Conservation (phyloP, 2,797 vertebrate genomes). For the Notolabrus celidotus region DNA sequence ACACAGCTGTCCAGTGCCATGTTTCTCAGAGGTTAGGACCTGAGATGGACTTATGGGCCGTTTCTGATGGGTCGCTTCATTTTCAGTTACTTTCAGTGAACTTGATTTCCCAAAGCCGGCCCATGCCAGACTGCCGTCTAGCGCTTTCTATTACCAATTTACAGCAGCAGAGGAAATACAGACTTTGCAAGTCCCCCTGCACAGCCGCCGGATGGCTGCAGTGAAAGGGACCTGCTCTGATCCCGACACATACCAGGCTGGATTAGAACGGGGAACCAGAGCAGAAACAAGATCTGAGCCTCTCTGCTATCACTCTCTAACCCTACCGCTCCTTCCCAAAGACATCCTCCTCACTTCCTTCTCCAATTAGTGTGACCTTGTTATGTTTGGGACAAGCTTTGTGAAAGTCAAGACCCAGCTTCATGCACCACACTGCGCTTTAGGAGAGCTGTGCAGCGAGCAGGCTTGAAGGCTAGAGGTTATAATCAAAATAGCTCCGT, state of each 20-base stretch:
- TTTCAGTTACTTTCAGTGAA: constrained; percentile 44
- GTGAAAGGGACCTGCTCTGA: constrained; percentile 69
- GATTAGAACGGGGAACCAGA: constrained; percentile 83
- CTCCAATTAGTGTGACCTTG: constrained; percentile 85
- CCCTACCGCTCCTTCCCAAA: constrained; percentile 66
- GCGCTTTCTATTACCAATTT: constrained; percentile 30
- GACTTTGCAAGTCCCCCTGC: constrained; percentile 62
- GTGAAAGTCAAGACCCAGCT: constrained; percentile 71
- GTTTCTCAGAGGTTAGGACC: constrained; percentile 62
- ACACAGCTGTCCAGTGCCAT: constrained; percentile 72
- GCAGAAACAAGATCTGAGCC: constrained; percentile 80
- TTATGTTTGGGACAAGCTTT: constrained; percentile 61
- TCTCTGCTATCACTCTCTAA: constrained; percentile 70
- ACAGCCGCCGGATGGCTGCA: constrained; percentile 63
- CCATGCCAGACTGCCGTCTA: constrained; percentile 3
- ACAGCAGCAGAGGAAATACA: constrained; percentile 56
- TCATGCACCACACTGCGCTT: constrained; percentile 41
- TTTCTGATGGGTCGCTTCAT: constrained; percentile 36
- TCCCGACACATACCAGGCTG: constrained; percentile 79
- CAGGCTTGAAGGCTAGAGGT: constrained; percentile 61
- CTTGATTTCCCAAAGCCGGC: neutral
- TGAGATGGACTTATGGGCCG: constrained; percentile 41
- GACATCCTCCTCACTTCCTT: constrained; percentile 78
- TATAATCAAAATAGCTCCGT: constrained; percentile 75
- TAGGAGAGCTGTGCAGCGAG: constrained; percentile 38